Evolutionary conservation across 2,113 vertebrate species (phyloP).

Genomic region (Mastomys coucha): DNA sequence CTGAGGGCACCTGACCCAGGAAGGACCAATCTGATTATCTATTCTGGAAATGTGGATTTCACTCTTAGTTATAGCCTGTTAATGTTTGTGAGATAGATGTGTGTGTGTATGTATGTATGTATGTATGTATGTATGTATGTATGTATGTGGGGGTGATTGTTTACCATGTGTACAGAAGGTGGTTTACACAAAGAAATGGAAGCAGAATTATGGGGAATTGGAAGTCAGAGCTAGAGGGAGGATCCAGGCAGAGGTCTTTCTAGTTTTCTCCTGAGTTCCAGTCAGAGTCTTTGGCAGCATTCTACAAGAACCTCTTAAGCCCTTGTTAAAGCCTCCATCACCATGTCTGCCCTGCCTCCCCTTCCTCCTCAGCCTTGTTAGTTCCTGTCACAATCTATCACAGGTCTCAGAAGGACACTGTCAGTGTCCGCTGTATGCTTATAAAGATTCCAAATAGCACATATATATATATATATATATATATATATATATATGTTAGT

Average conservation of each 20-base stretch:
- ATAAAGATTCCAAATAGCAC: not conserved
- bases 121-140: too few relatives aligned
- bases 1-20: not conserved
- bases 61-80: not conserved
- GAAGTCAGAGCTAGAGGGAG: not conserved
- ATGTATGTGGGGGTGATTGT: not conserved
- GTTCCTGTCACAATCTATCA: not conserved
- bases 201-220: not conserved
- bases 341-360: not conserved
- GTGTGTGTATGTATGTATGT: not conserved
- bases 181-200: not conserved
- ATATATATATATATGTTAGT: too few relatives aligned
- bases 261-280: not conserved
- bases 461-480: too few relatives aligned
- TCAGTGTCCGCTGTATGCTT: not conserved
- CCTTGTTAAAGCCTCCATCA: not conserved
- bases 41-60: not conserved
- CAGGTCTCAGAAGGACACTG: conserved; percentile 4
- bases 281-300: not conserved
- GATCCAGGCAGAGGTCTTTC: not conserved
- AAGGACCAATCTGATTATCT: not conserved
- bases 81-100: not conserved
- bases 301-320: not conserved
- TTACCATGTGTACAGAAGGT: not conserved
- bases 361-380: not conserved